phyloP scores from a whole-genome alignment of 1,140 invertebrate genomes.

The Caerostris darwini region DNA sequence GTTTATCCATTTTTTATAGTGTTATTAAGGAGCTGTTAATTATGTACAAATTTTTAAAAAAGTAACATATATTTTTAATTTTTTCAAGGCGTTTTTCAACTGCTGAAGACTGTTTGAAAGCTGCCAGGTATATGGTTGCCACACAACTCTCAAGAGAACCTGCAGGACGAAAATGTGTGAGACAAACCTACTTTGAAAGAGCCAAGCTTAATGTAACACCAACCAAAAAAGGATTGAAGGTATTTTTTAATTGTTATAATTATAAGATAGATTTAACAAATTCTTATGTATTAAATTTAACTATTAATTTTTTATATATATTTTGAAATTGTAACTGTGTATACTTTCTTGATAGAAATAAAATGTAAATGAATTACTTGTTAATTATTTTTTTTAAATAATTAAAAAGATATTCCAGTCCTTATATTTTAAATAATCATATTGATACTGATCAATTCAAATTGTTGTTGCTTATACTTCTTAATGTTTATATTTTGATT shows the following conservation, averaged over 20 bases:
- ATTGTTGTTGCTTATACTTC: neutral
- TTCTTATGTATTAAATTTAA: neutral
- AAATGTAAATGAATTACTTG: no score
- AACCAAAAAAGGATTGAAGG: conserved; percentile 94
- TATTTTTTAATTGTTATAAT: conserved; percentile 66
- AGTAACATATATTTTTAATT: neutral
- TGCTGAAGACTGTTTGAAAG: conserved; percentile 91
- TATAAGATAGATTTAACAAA: no score
- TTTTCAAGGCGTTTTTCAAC: conserved; percentile 84
- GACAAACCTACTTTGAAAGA: conserved; percentile 95
- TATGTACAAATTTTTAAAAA: neutral
- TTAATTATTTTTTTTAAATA: no score
- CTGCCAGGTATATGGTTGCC: conserved; percentile 96
- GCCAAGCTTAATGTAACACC: conserved; percentile 92
- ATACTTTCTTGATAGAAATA: neutral
- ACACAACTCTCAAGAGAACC: conserved; percentile 96
- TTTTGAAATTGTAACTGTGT: neutral
- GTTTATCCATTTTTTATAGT: neutral
- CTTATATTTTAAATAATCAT: no score
- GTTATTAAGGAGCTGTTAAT: neutral
- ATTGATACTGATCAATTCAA: no score
- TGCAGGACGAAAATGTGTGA: conserved; percentile 90
- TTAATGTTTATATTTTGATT: neutral
- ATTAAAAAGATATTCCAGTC: no score
- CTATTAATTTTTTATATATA: neutral